Evolutionary conservation across 2,797 vertebrate genomes (phyloP), one percentile per base, ranked within the genome.

Genomic region (Mormyrus hasselquistii): DNA sequence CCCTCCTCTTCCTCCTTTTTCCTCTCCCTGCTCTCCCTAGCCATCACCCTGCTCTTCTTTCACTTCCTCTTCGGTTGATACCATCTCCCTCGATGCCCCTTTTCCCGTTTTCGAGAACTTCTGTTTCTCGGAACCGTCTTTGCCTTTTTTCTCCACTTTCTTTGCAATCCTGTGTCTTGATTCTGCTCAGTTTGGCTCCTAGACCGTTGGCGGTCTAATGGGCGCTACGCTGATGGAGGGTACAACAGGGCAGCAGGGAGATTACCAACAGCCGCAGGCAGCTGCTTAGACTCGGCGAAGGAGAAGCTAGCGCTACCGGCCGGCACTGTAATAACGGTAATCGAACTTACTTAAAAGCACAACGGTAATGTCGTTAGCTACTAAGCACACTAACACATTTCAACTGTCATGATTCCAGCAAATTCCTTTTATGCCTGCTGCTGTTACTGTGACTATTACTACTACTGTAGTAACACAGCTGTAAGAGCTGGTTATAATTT

Each of bases 11-110:
- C 9, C 83, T 22, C 89, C 25, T 87, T 90, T 6, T 25, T 92
- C 92, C 92, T 95, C 85, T 90, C 90, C 82, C 86, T 95, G 84
- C 88, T 96, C 50, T 91, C 89, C 25, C 62, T 96, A 89, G 94
- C 91, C 57, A n/a, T 92, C 16, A 2, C 94, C 49, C 83, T 93
- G 19, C 76, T 95, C 16, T 93, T 92, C 69, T 88, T 96, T 49
- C 94, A 94, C 89, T 92, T 96, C 53, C 92, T 96, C 87, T 96
- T 95, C 79, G 95, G 95, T 90, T 96, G 96, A 96, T 90, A 89
- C 89, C 69, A 8, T 53, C 76, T 8, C 89, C 87, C 59, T 76
- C 38, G n/a, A 2, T 8, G 1, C 52, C 25, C 7, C 89, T 85
- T 92, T 69, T 90, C 88, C 92, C 29, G 2, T 88, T 83, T 89